Conservation (phyloP, 64 coral and sea anemone species). For the Astreopora myriophthalma region DNA sequence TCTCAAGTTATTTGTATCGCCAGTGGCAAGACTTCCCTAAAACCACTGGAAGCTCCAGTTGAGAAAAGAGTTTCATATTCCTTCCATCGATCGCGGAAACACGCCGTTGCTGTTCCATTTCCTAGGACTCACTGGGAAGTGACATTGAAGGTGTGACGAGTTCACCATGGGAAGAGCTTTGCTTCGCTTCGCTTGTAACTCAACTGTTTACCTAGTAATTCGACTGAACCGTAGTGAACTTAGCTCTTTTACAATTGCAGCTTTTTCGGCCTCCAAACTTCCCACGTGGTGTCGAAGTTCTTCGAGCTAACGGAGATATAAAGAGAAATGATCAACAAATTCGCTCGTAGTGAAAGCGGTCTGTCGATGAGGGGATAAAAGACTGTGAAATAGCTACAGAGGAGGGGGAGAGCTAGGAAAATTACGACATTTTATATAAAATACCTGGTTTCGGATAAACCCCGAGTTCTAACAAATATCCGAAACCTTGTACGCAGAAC, state of each 20-base stretch:
- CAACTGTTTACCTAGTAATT: neutral
- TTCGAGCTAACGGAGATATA: conserved; percentile 56
- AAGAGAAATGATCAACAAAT: neutral
- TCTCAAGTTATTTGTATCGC: no score
- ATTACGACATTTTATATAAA: no score
- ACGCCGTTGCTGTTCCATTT: no score
- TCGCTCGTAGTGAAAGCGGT: neutral
- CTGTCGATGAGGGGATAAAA: neutral
- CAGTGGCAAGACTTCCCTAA: no score
- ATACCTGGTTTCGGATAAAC: no score
- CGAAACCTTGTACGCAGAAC: no score
- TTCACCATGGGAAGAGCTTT: neutral
- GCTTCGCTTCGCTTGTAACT: neutral
- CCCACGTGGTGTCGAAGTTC: conserved; percentile 78
- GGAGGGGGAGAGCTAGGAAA: no score
- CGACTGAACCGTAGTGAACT: conserved; percentile 19
- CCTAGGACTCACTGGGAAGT: neutral
- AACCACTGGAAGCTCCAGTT: no score
- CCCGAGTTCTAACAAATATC: neutral
- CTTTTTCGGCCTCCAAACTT: conserved; percentile 91
- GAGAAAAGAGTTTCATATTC: no score
- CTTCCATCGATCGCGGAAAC: no score
- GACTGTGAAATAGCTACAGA: no score
- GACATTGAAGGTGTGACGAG: neutral
- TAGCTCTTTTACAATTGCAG: conserved; percentile 79